phyloP scores from a whole-genome alignment of 1,140 invertebrate species.

The Colletes gigas region DNA sequence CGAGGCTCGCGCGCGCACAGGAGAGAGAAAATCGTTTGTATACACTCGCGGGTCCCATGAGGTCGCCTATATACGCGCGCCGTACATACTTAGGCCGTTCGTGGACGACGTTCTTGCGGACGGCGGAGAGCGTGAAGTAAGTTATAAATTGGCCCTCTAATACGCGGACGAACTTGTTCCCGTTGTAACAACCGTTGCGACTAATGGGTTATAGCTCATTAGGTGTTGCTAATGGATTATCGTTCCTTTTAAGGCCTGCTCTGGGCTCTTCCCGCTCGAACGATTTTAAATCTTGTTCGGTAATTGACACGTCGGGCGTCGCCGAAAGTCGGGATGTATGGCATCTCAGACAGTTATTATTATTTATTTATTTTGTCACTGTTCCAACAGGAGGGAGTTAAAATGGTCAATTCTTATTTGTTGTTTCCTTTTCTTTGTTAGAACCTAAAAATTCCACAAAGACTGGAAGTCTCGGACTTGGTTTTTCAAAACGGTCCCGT shows the following conservation, averaged over 20 bases:
- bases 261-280: neutral
- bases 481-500: too few species aligned
- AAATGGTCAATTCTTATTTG: too few species aligned
- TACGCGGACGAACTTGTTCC: slow-evolving; percentile 29
- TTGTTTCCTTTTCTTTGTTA: too few species aligned
- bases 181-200: slow-evolving; percentile 21
- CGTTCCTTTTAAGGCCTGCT: slow-evolving; percentile 7
- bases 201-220: slow-evolving; percentile 42
- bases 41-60: slow-evolving; percentile 28
- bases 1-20: slow-evolving; percentile 6
- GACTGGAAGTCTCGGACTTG: too few species aligned
- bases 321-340: too few species aligned
- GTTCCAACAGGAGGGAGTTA: too few species aligned
- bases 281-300: neutral
- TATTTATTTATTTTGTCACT: too few species aligned
- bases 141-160: slow-evolving; percentile 46
- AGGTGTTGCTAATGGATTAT: slow-evolving; percentile 31
- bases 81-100: slow-evolving; percentile 8
- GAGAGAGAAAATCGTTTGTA: slow-evolving; percentile 46
- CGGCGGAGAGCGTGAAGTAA: slow-evolving; percentile 19
- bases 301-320: neutral
- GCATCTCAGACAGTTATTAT: too few species aligned
- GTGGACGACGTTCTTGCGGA: slow-evolving; percentile 14
- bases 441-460: too few species aligned
- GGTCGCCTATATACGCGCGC: slow-evolving; percentile 29